A percentile compares a stretch with the other conserved stretches of the same genome.
Conservation (phyloP, 2,113 vertebrate genomes). For the Gracilinanus agilis region DNA sequence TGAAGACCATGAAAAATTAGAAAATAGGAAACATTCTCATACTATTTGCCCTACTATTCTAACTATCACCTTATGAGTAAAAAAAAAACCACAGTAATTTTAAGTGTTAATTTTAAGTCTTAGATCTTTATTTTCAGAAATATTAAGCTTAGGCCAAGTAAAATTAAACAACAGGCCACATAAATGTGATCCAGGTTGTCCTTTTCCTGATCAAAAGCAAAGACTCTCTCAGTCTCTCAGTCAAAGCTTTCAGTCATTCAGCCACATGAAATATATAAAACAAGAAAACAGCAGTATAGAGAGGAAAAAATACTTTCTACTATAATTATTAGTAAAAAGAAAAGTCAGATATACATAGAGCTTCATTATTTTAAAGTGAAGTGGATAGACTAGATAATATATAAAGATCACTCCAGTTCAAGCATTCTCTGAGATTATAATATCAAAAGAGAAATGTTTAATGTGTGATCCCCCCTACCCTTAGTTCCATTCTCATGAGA, state of each 20-base stretch:
- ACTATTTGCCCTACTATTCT: background rate
- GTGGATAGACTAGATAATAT: background rate
- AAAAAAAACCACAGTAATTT: background rate
- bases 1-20: background rate
- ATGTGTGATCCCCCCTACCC: background rate
- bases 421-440: background rate
- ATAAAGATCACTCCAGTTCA: background rate
- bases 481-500: background rate
- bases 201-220: background rate
- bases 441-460: too few relatives aligned
- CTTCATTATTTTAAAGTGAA: background rate
- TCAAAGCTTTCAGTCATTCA: background rate
- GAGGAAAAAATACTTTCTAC: background rate
- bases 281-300: background rate
- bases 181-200: too few relatives aligned
- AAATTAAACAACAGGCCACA: too few relatives aligned
- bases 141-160: background rate
- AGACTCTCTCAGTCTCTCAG: too few relatives aligned
- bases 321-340: background rate
- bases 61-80: background rate
- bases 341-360: background rate
- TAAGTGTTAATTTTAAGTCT: background rate
- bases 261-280: background rate
- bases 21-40: background rate
- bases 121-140: constrained; percentile 30